Percentiles rank a stretch among this genome's conserved stretches.
Evolutionary conservation across 1,140 invertebrate species (phyloP).

Genomic region (Ceratina calcarata): DNA sequence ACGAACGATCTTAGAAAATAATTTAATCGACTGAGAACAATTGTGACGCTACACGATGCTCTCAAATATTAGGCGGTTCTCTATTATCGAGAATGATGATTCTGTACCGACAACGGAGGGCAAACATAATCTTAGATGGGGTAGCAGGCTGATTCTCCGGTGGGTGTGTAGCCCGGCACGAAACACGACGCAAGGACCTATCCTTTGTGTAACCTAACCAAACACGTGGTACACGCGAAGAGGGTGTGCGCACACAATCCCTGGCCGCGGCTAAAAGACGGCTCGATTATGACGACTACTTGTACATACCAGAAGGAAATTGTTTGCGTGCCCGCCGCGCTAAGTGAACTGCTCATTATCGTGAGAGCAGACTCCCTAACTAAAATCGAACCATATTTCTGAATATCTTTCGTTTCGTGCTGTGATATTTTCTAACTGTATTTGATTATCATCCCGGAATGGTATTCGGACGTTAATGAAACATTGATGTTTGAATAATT

Average conservation of each 20-base stretch:
- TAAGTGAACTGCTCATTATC: not conserved
- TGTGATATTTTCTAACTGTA: too few relatives aligned
- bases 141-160: conserved; percentile 49
- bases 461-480: not conserved
- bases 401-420: not conserved
- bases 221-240: conserved; percentile 35
- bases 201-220: conserved; percentile 65
- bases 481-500: conserved; percentile 36
- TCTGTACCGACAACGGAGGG: conserved; percentile 29
- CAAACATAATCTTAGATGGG: conserved; percentile 47
- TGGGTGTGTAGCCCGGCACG: conserved; percentile 48
- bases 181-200: conserved; percentile 38
- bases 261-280: conserved; percentile 19
- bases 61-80: not conserved
- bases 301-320: conserved; percentile 19
- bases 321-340: conserved; percentile 33
- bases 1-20: too few relatives aligned
- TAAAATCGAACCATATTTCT: not conserved
- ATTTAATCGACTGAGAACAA: too few relatives aligned
- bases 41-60: too few relatives aligned
- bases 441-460: too few relatives aligned
- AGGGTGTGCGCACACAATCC: not conserved
- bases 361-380: too few relatives aligned
- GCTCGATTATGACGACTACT: conserved; percentile 58
- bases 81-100: conserved; percentile 34